Evolutionary conservation across 2,113 vertebrate species (phyloP).

Genomic region (Ceyx melanurus): DNA sequence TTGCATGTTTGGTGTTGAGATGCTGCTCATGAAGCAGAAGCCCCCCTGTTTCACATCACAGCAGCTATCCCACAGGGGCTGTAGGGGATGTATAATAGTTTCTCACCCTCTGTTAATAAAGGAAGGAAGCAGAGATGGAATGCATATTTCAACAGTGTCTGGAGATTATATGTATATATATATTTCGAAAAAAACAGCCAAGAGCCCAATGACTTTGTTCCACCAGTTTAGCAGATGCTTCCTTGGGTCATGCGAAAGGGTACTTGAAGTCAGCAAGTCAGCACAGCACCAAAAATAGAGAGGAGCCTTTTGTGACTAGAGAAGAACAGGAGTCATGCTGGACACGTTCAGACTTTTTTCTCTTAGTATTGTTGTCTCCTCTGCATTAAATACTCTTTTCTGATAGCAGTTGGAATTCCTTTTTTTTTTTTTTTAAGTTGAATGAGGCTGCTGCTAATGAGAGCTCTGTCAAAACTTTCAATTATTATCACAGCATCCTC

Average conservation of each 20-base stretch:
- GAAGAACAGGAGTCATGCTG: neutral
- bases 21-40: neutral
- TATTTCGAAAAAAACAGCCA: neutral
- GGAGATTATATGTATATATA: neutral
- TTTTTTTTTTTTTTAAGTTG: neutral
- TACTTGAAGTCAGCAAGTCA: neutral
- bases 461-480: neutral
- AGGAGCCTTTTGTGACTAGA: neutral
- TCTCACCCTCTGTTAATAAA: neutral
- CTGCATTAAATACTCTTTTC: neutral
- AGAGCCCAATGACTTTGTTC: neutral
- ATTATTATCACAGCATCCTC: constrained; percentile 7
- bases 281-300: neutral
- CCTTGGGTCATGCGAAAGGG: neutral
- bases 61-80: fast-evolving
- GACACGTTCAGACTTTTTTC: fast-evolving
- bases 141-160: neutral
- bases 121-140: neutral
- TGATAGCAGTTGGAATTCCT: neutral
- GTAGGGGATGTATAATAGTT: neutral
- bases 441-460: constrained; percentile 34
- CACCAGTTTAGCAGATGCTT: neutral
- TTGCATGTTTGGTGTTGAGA: neutral
- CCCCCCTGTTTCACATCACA: neutral
- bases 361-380: neutral